Conservation (phyloP, 2,888 invertebrate genomes). For the Melanchra persicariae region DNA sequence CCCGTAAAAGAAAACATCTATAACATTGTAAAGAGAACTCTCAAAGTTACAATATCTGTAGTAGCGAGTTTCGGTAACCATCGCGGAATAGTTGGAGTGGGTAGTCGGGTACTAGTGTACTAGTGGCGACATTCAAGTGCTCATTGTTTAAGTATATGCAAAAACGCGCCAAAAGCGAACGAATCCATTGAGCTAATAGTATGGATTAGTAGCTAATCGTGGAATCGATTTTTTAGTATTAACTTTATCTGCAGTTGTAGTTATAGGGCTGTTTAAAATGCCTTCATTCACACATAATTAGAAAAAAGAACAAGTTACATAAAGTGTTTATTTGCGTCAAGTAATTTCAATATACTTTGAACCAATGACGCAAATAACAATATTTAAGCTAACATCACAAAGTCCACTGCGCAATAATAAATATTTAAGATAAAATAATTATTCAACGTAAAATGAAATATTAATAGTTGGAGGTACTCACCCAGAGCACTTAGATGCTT, state of each 20-base stretch:
- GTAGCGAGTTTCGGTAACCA: not conserved
- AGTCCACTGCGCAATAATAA: not conserved
- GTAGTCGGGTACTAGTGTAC: not conserved
- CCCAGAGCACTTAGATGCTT: slow-evolving; percentile 18
- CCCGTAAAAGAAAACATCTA: not conserved
- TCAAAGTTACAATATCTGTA: slow-evolving; percentile 10
- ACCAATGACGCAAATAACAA: not conserved
- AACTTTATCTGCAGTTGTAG: not conserved
- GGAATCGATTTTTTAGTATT: not conserved
- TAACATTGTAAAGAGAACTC: slow-evolving; percentile 7
- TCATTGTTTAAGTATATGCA: slow-evolving; percentile 33
- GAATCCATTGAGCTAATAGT: slow-evolving; percentile 1
- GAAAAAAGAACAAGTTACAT: no score
- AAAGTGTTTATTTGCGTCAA: no score
- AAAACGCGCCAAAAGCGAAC: slow-evolving; percentile 10
- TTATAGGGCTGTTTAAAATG: not conserved
- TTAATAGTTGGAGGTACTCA: slow-evolving; percentile 1
- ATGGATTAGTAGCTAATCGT: slow-evolving; percentile 14
- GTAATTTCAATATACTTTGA: no score
- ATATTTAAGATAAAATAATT: slow-evolving; percentile 20
- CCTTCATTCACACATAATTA: no score
- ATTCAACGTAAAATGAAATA: not conserved
- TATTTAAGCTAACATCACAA: not conserved
- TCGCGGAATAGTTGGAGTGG: not conserved
- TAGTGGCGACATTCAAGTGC: slow-evolving; percentile 9